Evolutionary conservation across 2,888 invertebrate genomes (phyloP).

Genomic region (Cheiracanthium punctorium): DNA sequence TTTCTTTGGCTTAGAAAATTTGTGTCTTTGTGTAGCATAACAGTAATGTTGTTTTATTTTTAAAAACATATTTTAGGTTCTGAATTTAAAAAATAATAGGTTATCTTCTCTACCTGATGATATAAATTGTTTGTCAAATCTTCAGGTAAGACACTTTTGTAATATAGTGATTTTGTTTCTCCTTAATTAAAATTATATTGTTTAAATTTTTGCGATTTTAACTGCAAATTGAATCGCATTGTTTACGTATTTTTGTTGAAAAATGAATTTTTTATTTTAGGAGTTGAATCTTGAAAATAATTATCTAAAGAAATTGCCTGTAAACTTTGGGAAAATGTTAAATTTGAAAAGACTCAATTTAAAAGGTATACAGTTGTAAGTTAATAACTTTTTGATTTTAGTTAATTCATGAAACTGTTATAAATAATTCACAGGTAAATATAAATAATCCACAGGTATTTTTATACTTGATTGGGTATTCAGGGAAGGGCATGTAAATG

Average conservation of each 20-base stretch:
- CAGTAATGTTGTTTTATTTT: too few relatives aligned
- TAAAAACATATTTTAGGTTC: conserved; percentile 83
- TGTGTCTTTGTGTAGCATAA: too few relatives aligned
- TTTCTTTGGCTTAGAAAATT: too few relatives aligned
- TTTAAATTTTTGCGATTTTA: too few relatives aligned
- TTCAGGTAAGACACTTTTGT: conserved; percentile 80
- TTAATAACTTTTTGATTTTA: neutral
- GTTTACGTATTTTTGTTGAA: neutral
- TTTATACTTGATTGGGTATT: too few relatives aligned
- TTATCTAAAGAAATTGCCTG: conserved; percentile 81
- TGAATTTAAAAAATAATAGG: conserved; percentile 85
- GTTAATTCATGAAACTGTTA: too few relatives aligned
- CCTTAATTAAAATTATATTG: neutral
- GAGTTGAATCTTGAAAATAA: conserved; percentile 84
- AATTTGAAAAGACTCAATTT: conserved; percentile 81
- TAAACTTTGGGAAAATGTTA: conserved; percentile 81
- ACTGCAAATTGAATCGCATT: neutral
- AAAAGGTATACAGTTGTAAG: conserved; percentile 74
- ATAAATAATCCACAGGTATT: too few relatives aligned
- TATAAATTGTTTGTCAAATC: conserved; percentile 81
- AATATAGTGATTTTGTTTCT: neutral
- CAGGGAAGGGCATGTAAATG: too few relatives aligned
- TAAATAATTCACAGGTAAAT: too few relatives aligned
- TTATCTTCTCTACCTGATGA: conserved; percentile 83
- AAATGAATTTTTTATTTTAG: conserved; percentile 22